These are phyloP conservation scores for Urosaurus nigricauda DNA, from an alignment of 2,797 vertebrate species.

Conservation along the genomic window DNA sequence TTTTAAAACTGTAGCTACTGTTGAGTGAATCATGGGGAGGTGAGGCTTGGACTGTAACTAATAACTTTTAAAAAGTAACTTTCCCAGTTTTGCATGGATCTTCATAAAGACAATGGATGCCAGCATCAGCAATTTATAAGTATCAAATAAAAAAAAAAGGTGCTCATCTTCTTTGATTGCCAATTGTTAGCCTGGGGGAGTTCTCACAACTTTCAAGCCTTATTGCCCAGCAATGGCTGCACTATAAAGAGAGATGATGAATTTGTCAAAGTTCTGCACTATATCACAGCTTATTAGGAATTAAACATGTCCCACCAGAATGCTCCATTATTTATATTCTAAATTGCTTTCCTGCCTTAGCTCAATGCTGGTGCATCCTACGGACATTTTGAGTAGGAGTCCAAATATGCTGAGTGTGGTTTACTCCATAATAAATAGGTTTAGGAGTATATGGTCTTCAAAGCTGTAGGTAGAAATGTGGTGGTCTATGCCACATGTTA, in stretches of 20 bases:
- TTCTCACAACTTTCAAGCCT: background rate
- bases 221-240: background rate
- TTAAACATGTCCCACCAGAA: background rate
- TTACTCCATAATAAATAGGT: background rate
- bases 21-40: too few species aligned
- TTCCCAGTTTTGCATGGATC: too few species aligned
- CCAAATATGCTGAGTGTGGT: background rate
- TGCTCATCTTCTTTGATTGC: background rate
- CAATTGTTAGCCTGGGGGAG: background rate
- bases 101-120: background rate
- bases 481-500: background rate
- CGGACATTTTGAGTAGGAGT: background rate
- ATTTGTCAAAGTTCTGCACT: slow-evolving; percentile 12
- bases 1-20: too few species aligned
- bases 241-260: background rate
- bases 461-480: background rate
- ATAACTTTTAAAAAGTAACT: too few species aligned
- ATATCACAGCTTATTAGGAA: background rate
- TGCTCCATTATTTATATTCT: slow-evolving; percentile 2
- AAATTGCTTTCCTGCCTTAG: background rate
- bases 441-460: background rate
- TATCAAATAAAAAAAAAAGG: too few species aligned
- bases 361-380: background rate
- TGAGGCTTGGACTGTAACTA: too few species aligned
- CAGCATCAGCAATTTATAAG: background rate